phyloP scores from a whole-genome alignment of 2,888 invertebrate species.

The Tipula lateralis region DNA sequence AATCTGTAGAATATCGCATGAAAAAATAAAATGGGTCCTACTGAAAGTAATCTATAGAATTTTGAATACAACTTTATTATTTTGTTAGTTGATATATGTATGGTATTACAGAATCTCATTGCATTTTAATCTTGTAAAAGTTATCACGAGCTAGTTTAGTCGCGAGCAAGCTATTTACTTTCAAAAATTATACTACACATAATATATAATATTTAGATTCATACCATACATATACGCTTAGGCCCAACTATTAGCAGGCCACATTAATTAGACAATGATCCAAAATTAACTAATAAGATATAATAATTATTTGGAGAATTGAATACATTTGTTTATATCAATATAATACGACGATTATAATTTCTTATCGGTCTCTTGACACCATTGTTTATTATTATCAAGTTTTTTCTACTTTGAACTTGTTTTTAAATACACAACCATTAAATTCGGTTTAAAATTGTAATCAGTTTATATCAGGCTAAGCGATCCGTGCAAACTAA shows the following conservation, averaged over 20 bases:
- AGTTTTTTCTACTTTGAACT: slow-evolving; percentile 1
- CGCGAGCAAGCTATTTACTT: not conserved
- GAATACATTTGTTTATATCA: not conserved
- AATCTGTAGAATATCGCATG: not conserved
- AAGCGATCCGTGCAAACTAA: not conserved
- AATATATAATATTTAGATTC: not conserved
- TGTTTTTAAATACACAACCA: not conserved
- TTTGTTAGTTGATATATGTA: too few species aligned
- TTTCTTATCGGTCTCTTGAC: slow-evolving; percentile 1
- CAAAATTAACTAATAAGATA: too few species aligned
- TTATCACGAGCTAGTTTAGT: not conserved
- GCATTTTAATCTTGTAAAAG: not conserved
- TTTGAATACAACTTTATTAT: not conserved
- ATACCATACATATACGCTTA: too few species aligned
- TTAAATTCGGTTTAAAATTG: not conserved
- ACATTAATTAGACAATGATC: too few species aligned
- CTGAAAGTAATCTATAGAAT: not conserved
- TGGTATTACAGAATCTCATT: not conserved
- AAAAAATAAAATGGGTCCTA: not conserved
- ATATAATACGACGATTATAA: not conserved
- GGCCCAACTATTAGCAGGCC: too few species aligned
- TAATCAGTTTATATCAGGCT: not conserved
- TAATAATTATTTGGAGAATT: not conserved
- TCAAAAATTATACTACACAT: not conserved
- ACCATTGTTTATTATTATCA: not conserved